Percentiles rank a stretch among this genome's conserved stretches.
phyloP scores from a whole-genome alignment of 2,888 invertebrate species.

The Xanthostigma xanthostigma region DNA sequence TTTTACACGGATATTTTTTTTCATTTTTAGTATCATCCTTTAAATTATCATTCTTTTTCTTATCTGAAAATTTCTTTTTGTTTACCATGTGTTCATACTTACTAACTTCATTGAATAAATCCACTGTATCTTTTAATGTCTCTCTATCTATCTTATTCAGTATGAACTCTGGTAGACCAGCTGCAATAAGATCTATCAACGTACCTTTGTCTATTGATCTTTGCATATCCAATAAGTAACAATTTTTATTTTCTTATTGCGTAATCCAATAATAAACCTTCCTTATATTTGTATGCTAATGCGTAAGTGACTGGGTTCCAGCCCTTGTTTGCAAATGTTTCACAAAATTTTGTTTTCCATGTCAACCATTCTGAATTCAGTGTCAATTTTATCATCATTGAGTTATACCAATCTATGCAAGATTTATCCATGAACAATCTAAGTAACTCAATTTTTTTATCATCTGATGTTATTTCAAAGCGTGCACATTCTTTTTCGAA shows the following conservation, averaged over 20 bases:
- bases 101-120: constrained; percentile 8
- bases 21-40: constrained; percentile 3
- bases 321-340: constrained; percentile 16
- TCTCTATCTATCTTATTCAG: constrained; percentile 15
- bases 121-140: constrained; percentile 5
- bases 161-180: constrained; percentile 14
- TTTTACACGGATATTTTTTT: constrained; percentile 14
- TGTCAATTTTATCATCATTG: constrained; percentile 13
- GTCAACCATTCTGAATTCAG: constrained; percentile 13
- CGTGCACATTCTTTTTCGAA: constrained; percentile 16
- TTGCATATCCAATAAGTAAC: constrained; percentile 11
- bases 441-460: neutral
- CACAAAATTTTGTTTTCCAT: constrained; percentile 17
- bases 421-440: neutral
- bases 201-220: neutral
- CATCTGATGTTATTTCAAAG: constrained; percentile 8
- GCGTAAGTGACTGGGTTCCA: constrained; percentile 16
- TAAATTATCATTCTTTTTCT: constrained; percentile 8
- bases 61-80: constrained; percentile 10
- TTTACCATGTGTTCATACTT: constrained; percentile 9
- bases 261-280: constrained; percentile 16
- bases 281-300: constrained; percentile 14
- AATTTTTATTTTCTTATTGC: constrained; percentile 16
- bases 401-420: constrained; percentile 13
- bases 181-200: neutral